Base-by-base conservation (phyloP, 2,113 vertebrate species). In the Muscicapa adusta region DNA sequence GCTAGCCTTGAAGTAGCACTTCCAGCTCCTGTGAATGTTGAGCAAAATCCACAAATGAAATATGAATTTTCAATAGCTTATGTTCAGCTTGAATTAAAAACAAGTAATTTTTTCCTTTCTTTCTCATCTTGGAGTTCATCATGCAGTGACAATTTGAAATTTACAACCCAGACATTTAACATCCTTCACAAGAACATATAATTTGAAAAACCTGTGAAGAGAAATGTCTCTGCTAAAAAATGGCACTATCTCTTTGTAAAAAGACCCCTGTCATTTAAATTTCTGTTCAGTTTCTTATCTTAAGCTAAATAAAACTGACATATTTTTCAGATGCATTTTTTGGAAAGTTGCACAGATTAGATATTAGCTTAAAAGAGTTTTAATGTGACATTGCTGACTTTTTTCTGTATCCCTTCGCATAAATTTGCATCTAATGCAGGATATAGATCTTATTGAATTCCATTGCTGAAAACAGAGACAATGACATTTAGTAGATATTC, bases 161-260 rank as follows among this genome's bases (percentile, higher is more conserved):
- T 96, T 97, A 95, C 58, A 54, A 91, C 85, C 92, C 91, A 97
- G 93, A 96, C 95, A 92, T 95, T 97, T 97, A 97, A 95, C 88
- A 87, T 91, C 88, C 91, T 98, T 97, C 97, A 95, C 97, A 91
- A 97, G 97, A 97, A 97, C 95, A 97, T 97, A 96, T 96, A 96
- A 97, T 98, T 96, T 98, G 96, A 97, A 98, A 98, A 98, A 97
- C 96, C 92, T 91, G 96, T 96, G 91, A 96, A 97, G 96, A 96
- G 95, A 96, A 97, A 96, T 96, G 92, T 96, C 96, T 97, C 93
- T 93, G 56, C 70, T 78, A 62, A 96, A 96, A 96, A 97, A 77
- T 51, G 36, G 96, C 90, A 96, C 95, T 93, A 76, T 95, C 94
- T 97, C 85, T 97, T 96, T 95, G 87, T 96, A 93, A 95, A 96